These are phyloP conservation scores for Avahi laniger DNA, from an alignment of 2,797 vertebrate genomes.

Conservation along the genomic window DNA sequence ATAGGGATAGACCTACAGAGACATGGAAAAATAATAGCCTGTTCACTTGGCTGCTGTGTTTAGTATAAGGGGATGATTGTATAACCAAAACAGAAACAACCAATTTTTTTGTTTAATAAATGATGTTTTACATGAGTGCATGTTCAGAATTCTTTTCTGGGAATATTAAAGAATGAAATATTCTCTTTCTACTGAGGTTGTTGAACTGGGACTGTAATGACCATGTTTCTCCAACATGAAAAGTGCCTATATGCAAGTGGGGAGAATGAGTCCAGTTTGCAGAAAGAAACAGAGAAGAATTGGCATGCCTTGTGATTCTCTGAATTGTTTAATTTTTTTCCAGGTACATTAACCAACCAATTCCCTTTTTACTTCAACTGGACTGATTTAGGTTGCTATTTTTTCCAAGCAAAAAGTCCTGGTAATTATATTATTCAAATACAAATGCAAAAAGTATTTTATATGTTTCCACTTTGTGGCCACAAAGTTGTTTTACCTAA, in stretches of 20 bases:
- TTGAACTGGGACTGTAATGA: neutral
- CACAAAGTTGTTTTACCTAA: neutral
- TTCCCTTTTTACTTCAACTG: neutral
- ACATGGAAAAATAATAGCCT: neutral
- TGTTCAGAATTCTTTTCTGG: neutral
- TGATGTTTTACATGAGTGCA: neutral
- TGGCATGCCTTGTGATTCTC: neutral
- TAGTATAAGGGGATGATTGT: neutral
- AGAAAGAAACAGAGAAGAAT: neutral
- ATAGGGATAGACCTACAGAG: neutral
- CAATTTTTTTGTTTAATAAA: neutral
- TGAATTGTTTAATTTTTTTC: neutral
- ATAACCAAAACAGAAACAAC: neutral
- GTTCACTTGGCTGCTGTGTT: neutral
- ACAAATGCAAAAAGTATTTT: neutral
- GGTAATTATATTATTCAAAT: constrained; percentile 10
- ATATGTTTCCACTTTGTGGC: neutral
- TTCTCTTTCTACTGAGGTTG: neutral
- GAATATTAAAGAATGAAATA: neutral
- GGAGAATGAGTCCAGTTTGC: neutral
- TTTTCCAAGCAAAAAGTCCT: neutral
- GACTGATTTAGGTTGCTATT: neutral
- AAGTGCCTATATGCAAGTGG: no score
- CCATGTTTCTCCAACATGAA: neutral
- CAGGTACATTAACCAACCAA: neutral